Evolutionary conservation across 2,113 vertebrate genomes (phyloP).

Genomic region (Deroptyus accipitrinus): DNA sequence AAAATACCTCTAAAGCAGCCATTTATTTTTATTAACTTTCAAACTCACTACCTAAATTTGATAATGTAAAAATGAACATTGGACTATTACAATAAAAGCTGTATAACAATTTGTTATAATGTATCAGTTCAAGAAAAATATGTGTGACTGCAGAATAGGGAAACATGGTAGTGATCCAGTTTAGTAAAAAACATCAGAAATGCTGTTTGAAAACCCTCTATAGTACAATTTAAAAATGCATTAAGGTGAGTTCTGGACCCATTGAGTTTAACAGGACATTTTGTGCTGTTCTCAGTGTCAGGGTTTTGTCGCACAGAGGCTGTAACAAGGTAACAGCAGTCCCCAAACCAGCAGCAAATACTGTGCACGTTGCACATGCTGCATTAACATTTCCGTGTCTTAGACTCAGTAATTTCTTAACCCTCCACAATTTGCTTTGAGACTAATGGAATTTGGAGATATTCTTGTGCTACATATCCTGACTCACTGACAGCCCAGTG

Average conservation of each 20-base stretch:
- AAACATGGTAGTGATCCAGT: not conserved
- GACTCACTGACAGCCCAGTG: not conserved
- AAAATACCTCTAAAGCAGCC: not conserved
- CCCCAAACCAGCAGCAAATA: not conserved
- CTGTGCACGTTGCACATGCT: not conserved
- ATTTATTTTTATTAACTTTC: not conserved
- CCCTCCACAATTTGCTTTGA: not conserved
- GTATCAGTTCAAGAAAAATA: not conserved
- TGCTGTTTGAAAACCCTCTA: not conserved
- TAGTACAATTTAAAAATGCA: not conserved
- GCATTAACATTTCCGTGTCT: not conserved
- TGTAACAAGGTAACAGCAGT: not conserved
- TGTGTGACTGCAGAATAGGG: not conserved
- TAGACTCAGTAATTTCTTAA: not conserved
- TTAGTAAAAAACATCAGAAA: not conserved
- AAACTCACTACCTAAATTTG: not conserved
- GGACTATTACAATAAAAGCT: not conserved
- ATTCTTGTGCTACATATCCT: not conserved
- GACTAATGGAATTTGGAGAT: not conserved
- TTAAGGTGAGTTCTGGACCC: not conserved
- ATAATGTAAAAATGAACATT: not conserved
- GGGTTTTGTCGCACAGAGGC: not conserved
- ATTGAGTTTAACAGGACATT: not conserved
- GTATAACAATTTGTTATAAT: not conserved
- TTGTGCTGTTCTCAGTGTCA: not conserved